Base-by-base conservation (phyloP, 1,140 invertebrate genomes). In the Diabrotica virgifera region DNA sequence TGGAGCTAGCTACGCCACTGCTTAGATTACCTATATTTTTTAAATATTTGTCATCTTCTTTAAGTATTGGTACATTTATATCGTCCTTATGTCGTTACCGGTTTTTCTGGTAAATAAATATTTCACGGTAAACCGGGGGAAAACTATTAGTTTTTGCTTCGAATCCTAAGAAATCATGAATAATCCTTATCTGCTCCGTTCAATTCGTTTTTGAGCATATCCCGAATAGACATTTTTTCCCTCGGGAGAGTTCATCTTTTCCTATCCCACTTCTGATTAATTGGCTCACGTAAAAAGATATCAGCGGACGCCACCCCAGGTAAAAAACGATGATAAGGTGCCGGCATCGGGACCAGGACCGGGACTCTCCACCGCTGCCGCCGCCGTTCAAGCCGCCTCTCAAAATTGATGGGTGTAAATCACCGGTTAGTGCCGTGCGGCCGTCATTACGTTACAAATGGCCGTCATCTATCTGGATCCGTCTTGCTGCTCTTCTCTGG, bases 371-470 rank as follows among this genome's bases (percentile, higher is more conserved):
- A 24, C 24, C 24, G 24, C 24, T 24, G 24, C 24, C n/a, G n/a
- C 4, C 8, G 11, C 55, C 55, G 55, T 57, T 46, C 40, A n/a
- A 46, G 40, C 40, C 40, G 40, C 40, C 40, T 46, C 12, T 35
- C 10, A 13, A 61, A 69, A 71, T 67, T 69, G 70, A 71, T 66
- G 70, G 60, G 70, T 64, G 67, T 71, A 71, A 71, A 71, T 71
- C 70, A 69, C 70, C 65, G 65, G 70, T 66, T 64, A 59, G 70
- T 50, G 62, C 36, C n/a, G 12, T 57, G 52, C 61, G 63, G 40
- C 64, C 67, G 62, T 69, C 67, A 59, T 69, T 69, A 69, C 67
- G 66, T 71, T 71, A 71, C 70, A 71, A 71, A 71, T 69, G 64
- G 60, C 63, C 36, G 58, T 53, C 64, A 71, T 71, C 68, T 59